Base-by-base conservation (phyloP, 2,113 vertebrate species). In the Hystrix brachyura region DNA sequence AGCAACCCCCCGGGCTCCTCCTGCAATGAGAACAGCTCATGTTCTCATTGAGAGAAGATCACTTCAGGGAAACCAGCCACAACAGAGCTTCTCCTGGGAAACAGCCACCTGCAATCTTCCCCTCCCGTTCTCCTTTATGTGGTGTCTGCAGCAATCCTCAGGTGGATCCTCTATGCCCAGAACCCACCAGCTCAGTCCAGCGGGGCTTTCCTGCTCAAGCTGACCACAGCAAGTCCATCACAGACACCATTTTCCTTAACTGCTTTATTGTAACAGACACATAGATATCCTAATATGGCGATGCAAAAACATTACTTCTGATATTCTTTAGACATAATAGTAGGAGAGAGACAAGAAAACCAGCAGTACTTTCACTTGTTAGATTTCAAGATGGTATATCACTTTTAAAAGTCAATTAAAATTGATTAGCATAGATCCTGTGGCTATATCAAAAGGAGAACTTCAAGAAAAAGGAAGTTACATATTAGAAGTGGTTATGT, bases 331-430 rank as follows among this genome's bases (percentile, higher is more conserved):
- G 90, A 71, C 10, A 81, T 62, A 55, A 9, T 65, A 78, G n/a
- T 74, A 7, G 1, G 3, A 0, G 46, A 21, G 3, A 94, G 32
- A 71, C 3, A 87, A 83, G 74, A 87, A 90, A 83, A 65, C 9
- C 27, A 95, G 46, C 10, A 74, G 43, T 46, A 71, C 6, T 89
- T 92, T 91, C 48, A 83, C 29, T 34, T 87, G 55, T 48, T 62
- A 79, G 5, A 64, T 79, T 83, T 79, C 53, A 95, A 95, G 55
- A 34, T 80, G 32, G 7, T 12, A n/a, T 51, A 60, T 18, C 14
- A 93, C 3, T 93, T 91, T 88, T 55, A 87, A 81, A 94, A 60
- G 9, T 84, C 51, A 91, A 72, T 72, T 95, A 72, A 62, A 84
- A 67, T 69, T 46, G 85, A 12, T 93, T 78, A 76, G 21, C 12